Percentiles rank a stretch among this genome's conserved stretches.
Evolutionary conservation across 2,888 invertebrate genomes (phyloP).

Genomic region (Entomobrya proxima): DNA sequence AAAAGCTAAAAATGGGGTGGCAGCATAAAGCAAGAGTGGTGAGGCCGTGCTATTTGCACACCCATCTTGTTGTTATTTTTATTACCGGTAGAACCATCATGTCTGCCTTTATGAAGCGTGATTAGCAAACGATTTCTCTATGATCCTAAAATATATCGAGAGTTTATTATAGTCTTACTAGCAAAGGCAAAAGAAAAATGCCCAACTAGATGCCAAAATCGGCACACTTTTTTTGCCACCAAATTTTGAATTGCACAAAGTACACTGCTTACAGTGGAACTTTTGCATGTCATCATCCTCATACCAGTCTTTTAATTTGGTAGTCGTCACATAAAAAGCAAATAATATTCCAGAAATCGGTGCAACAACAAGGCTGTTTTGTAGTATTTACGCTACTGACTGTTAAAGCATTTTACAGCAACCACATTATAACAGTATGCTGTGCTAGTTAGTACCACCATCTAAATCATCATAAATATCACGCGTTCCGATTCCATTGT

Average conservation of each 20-base stretch:
- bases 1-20: not conserved
- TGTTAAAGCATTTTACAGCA: not conserved
- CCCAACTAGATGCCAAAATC: no score
- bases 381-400: not conserved
- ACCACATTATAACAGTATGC: not conserved
- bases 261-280: no score
- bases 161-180: no score
- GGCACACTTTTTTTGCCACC: no score
- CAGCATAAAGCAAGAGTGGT: not conserved
- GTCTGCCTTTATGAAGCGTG: not conserved
- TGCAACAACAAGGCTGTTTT: not conserved
- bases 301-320: not conserved
- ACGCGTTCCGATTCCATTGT: not conserved
- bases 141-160: not conserved
- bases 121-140: constrained; percentile 4
- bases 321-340: not conserved
- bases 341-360: not conserved
- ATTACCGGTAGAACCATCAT: not conserved
- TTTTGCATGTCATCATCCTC: not conserved
- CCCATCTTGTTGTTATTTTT: not conserved
- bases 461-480: not conserved
- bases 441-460: constrained; percentile 21
- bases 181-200: no score
- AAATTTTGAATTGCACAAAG: no score
- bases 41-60: not conserved